These are phyloP conservation scores for Mythimna impura DNA, from an alignment of 2,888 invertebrate species.

Conservation along the genomic window DNA sequence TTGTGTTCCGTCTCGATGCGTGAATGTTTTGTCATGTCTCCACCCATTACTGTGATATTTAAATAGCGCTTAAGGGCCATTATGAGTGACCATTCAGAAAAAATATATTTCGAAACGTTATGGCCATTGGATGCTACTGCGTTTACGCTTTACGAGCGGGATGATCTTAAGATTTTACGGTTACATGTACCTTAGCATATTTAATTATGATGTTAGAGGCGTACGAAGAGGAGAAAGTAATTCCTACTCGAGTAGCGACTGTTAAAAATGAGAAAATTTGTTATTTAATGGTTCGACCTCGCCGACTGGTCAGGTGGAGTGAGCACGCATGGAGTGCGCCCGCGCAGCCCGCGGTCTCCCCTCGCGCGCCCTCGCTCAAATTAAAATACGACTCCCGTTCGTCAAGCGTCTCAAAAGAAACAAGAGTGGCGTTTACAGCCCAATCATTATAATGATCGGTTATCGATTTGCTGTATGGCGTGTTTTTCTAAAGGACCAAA, in stretches of 20 bases:
- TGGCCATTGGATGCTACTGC: slow-evolving; percentile 46
- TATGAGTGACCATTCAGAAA: slow-evolving; percentile 61
- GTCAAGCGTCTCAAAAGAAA: slow-evolving; percentile 82
- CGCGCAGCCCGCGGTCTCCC: slow-evolving; percentile 49
- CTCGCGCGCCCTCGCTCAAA: slow-evolving; percentile 61
- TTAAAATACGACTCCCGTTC: slow-evolving; percentile 87
- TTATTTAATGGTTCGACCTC: slow-evolving; percentile 58
- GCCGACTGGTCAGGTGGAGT: slow-evolving; percentile 60
- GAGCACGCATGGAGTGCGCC: slow-evolving; percentile 58
- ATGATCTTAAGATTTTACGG: slow-evolving; percentile 24
- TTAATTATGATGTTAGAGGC: slow-evolving; percentile 62
- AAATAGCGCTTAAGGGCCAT: slow-evolving; percentile 73
- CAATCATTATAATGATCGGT: slow-evolving; percentile 90
- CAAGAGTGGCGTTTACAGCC: slow-evolving; percentile 85
- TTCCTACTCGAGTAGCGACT: slow-evolving; percentile 45
- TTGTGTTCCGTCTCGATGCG: slow-evolving; percentile 67
- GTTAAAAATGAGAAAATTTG: slow-evolving; percentile 60
- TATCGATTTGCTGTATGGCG: slow-evolving; percentile 88
- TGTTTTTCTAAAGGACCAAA: slow-evolving; percentile 87
- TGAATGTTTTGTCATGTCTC: slow-evolving; percentile 68
- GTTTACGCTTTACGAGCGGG: slow-evolving; percentile 53
- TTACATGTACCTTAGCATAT: slow-evolving; percentile 39
- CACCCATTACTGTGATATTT: slow-evolving; percentile 71
- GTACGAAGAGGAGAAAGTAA: slow-evolving; percentile 52
- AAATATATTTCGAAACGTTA: slow-evolving; percentile 52